phyloP scores from a whole-genome alignment of 2,888 invertebrate genomes.

The Herminia tarsipennalis region DNA sequence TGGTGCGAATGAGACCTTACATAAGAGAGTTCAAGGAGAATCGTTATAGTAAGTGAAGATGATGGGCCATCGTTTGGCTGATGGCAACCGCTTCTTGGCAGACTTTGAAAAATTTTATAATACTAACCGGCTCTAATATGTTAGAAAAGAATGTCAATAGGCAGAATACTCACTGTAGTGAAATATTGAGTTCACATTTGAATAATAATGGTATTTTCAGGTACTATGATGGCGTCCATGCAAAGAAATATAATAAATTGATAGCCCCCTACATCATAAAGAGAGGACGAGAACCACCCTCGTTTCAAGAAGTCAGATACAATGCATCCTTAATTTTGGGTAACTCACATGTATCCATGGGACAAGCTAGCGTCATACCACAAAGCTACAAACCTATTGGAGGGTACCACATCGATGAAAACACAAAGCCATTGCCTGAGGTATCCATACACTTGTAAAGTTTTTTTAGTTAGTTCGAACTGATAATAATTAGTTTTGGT shows the following conservation, averaged over 20 bases:
- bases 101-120: too few relatives aligned
- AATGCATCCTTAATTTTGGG: conserved; percentile 55
- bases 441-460: too few relatives aligned
- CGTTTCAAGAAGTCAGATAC: conserved; percentile 40
- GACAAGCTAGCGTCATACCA: conserved; percentile 45
- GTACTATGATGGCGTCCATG: conserved; percentile 21
- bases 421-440: conserved; percentile 51
- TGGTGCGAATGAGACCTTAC: too few relatives aligned
- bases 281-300: conserved; percentile 44
- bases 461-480: too few relatives aligned
- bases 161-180: neutral
- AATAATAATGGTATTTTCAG: conserved; percentile 19
- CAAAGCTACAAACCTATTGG: conserved; percentile 53
- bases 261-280: conserved; percentile 39
- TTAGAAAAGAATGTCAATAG: too few relatives aligned
- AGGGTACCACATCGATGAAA: conserved; percentile 57
- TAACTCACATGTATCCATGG: conserved; percentile 51
- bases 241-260: conserved; percentile 35
- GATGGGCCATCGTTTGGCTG: too few relatives aligned
- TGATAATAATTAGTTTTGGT: too few relatives aligned
- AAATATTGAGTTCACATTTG: neutral
- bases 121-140: too few relatives aligned
- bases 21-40: too few relatives aligned
- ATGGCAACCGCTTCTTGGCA: too few relatives aligned
- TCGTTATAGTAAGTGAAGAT: too few relatives aligned